Evolutionary conservation across 2,888 invertebrate species (phyloP).

Genomic region (Ctenicera cuprea): DNA sequence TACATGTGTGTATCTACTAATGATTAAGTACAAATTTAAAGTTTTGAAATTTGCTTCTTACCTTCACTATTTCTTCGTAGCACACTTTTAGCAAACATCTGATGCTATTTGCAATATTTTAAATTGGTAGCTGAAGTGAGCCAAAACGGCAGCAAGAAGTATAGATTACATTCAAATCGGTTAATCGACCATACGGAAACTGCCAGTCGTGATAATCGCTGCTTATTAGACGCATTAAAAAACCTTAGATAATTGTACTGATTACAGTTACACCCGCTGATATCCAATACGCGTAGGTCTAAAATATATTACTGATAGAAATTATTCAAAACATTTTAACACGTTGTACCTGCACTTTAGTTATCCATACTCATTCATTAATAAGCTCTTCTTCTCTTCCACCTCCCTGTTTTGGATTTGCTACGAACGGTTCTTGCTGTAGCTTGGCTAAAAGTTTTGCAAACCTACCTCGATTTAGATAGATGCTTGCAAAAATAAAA

Average conservation of each 20-base stretch:
- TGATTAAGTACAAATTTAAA: too few relatives aligned
- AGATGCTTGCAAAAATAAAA: too few relatives aligned
- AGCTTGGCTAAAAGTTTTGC: neutral
- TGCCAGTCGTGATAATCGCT: constrained; percentile 40
- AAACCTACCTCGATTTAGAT: too few relatives aligned
- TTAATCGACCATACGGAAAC: constrained; percentile 40
- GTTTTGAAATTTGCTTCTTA: too few relatives aligned
- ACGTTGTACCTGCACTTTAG: neutral
- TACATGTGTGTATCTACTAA: too few relatives aligned
- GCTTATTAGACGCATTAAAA: neutral
- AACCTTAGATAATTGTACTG: neutral
- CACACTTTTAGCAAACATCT: neutral
- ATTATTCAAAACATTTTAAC: too few relatives aligned
- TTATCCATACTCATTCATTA: neutral
- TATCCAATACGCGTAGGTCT: constrained; percentile 1
- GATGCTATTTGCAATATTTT: constrained; percentile 42
- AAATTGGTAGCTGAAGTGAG: constrained; percentile 46
- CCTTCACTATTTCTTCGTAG: constrained; percentile 23
- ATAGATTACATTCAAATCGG: constrained; percentile 41
- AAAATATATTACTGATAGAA: too few relatives aligned
- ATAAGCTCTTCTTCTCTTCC: neutral
- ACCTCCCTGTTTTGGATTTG: neutral
- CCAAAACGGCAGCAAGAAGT: constrained; percentile 40
- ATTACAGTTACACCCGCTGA: neutral
- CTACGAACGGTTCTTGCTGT: neutral